Evolutionary conservation across 2,113 vertebrate species (phyloP).

Genomic region (Nettapus auritus): DNA sequence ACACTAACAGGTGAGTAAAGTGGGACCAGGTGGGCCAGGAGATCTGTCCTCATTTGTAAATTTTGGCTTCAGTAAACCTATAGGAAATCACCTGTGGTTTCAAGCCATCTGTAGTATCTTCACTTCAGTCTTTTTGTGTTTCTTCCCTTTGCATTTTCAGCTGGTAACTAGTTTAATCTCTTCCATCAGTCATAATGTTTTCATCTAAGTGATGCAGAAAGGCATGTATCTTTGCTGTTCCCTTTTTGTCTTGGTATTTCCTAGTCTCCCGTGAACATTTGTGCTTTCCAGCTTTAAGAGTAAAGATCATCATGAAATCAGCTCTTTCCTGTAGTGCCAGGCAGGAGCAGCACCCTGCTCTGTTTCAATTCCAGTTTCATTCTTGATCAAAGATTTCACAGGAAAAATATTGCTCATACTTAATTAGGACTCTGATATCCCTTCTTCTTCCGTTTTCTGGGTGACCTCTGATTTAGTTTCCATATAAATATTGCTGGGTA

Average conservation of each 20-base stretch:
- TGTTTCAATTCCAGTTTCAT: slow-evolving; percentile 16
- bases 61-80: neutral
- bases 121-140: neutral
- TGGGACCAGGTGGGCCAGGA: neutral
- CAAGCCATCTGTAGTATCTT: neutral
- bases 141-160: neutral
- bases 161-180: neutral
- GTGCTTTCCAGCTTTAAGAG: neutral
- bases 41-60: neutral
- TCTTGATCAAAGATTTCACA: neutral
- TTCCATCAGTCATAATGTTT: neutral
- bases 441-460: neutral
- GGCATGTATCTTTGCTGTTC: neutral
- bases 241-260: slow-evolving; percentile 23
- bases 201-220: neutral
- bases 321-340: neutral
- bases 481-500: neutral
- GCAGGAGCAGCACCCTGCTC: neutral
- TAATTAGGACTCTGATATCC: neutral
- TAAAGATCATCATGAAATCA: neutral
- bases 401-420: neutral
- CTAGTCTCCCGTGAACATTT: neutral
- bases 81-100: neutral
- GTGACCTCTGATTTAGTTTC: neutral
- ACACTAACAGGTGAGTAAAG: neutral